These are phyloP conservation scores for Hemiscyllium ocellatum DNA, from an alignment of 2,113 vertebrate species.

Conservation along the genomic window DNA sequence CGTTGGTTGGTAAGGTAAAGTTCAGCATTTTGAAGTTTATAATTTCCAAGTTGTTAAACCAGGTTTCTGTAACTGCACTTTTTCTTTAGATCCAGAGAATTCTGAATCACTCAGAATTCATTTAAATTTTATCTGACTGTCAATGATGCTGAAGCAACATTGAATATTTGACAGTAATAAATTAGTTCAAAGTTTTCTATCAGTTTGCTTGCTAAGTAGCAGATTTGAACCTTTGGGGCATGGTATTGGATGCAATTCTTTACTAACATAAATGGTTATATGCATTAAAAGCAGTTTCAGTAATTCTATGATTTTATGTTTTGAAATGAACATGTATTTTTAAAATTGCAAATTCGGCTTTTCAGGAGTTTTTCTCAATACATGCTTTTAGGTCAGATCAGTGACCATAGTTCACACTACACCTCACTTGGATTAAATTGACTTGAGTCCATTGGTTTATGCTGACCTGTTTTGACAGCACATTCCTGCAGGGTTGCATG, in stretches of 20 bases:
- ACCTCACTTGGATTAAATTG: constrained; percentile 11
- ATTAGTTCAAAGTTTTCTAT: not conserved
- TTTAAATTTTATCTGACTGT: not conserved
- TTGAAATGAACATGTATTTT: not conserved
- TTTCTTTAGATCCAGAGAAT: not conserved
- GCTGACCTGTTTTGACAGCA: constrained; percentile 2
- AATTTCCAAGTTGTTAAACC: not conserved
- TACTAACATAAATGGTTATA: not conserved
- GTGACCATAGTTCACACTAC: not conserved
- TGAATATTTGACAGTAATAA: not conserved
- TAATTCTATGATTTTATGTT: not conserved
- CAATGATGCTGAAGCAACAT: not conserved
- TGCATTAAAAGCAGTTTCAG: not conserved
- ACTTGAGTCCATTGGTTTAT: not conserved
- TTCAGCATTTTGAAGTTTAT: not conserved
- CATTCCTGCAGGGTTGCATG: not conserved
- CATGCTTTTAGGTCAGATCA: not conserved
- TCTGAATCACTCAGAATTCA: not conserved
- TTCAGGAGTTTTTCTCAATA: not conserved
- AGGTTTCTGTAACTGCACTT: not conserved
- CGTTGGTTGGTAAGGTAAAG: constrained; percentile 67
- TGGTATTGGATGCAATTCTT: not conserved
- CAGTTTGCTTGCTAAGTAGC: not conserved
- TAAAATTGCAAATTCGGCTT: not conserved
- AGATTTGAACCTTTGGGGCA: not conserved